Evolutionary conservation across 2,888 invertebrate species (phyloP).

Genomic region (Drosophila colorata): DNA sequence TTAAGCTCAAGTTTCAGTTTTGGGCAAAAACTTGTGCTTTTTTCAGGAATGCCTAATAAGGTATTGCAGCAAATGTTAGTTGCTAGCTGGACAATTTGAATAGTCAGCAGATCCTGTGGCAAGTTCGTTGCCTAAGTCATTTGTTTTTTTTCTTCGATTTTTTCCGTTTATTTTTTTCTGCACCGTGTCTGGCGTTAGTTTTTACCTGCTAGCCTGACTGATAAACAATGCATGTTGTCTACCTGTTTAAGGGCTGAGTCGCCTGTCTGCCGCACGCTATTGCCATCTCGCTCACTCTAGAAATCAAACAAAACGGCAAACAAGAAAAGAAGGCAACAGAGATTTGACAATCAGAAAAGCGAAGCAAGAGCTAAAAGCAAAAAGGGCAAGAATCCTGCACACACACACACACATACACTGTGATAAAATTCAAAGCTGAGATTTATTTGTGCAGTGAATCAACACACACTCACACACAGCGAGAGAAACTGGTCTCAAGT

Average conservation of each 20-base stretch:
- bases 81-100: constrained; percentile 35
- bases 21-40: neutral
- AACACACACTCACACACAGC: constrained; percentile 47
- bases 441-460: constrained; percentile 80
- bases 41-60: constrained; percentile 27
- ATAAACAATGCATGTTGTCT: constrained; percentile 73
- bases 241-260: constrained; percentile 67
- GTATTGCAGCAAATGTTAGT: constrained; percentile 23
- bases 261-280: constrained; percentile 9
- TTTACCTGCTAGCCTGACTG: constrained; percentile 62
- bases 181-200: constrained; percentile 63
- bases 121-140: constrained; percentile 60
- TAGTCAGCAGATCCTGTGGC: constrained; percentile 28
- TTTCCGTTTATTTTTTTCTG: constrained; percentile 14
- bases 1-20: constrained; percentile 18
- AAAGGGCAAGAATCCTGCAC: constrained; percentile 70
- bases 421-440: constrained; percentile 75
- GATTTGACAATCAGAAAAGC: constrained; percentile 68
- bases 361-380: constrained; percentile 45
- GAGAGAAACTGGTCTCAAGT: constrained; percentile 76
- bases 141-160: constrained; percentile 27
- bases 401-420: constrained; percentile 36
- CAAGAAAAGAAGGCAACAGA: constrained; percentile 26
- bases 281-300: constrained; percentile 2
- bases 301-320: constrained; percentile 48